Percentiles rank a stretch among this genome's conserved stretches.
These are phyloP conservation scores for Mesocentrotus franciscanus DNA, from an alignment of 53 echinoderm and acorn worm genomes.

Conservation along the genomic window DNA sequence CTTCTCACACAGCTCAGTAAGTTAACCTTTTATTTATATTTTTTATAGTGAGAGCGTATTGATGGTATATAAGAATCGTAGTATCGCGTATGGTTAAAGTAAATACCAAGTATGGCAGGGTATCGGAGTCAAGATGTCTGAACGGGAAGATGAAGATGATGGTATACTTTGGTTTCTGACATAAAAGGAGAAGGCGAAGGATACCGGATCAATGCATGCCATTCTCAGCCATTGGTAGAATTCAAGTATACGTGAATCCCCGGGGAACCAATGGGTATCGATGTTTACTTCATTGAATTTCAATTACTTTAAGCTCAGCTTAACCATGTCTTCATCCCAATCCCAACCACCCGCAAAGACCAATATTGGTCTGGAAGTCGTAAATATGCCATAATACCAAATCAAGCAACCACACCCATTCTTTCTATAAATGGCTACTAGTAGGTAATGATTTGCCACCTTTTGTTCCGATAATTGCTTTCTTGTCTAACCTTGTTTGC, in stretches of 20 bases:
- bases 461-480: constrained; percentile 51
- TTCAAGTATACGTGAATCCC: constrained; percentile 34
- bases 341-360: constrained; percentile 41
- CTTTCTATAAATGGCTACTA: background rate
- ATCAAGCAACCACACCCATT: background rate
- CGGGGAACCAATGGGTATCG: constrained; percentile 10
- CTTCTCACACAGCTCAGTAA: no score
- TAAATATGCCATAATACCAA: constrained; percentile 32
- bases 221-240: constrained; percentile 7
- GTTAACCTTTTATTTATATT: no score
- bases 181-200: background rate
- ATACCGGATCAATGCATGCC: background rate
- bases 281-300: constrained; percentile 47
- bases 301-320: constrained; percentile 41
- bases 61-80: background rate
- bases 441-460: constrained; percentile 19
- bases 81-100: background rate
- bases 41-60: no score
- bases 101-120: background rate
- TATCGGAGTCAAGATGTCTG: background rate
- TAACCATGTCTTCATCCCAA: constrained; percentile 9
- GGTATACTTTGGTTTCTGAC: background rate
- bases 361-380: constrained; percentile 54
- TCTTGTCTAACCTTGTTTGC: constrained; percentile 46
- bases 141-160: background rate